Conservation (phyloP, 2,888 invertebrate genomes). For the Neoscelio sp. region DNA sequence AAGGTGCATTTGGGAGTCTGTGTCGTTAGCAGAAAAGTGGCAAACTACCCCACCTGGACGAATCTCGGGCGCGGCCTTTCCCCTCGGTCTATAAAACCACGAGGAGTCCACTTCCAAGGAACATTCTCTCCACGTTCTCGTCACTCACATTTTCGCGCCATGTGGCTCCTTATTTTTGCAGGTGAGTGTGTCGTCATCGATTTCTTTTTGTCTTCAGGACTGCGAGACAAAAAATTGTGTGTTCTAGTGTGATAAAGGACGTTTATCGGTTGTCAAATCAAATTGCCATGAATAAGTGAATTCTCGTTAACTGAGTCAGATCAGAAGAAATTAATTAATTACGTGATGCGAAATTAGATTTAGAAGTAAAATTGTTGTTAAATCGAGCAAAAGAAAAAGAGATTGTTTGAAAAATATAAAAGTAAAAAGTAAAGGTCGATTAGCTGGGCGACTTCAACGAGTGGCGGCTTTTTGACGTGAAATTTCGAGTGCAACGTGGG, state of each 20-base stretch:
- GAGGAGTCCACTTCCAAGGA: slow-evolving; percentile 77
- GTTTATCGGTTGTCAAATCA: background rate
- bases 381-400: too few species aligned
- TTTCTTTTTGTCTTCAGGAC: slow-evolving; percentile 32
- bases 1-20: slow-evolving; percentile 68
- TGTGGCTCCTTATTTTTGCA: slow-evolving; percentile 81
- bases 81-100: slow-evolving; percentile 82
- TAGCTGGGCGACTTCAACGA: slow-evolving; percentile 51
- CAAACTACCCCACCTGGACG: slow-evolving; percentile 79
- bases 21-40: slow-evolving; percentile 72
- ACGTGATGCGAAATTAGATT: too few species aligned
- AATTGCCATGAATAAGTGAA: too few species aligned
- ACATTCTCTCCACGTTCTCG: slow-evolving; percentile 80
- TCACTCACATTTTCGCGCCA: slow-evolving; percentile 80
- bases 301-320: too few species aligned
- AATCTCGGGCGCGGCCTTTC: slow-evolving; percentile 81
- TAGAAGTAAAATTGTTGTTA: too few species aligned
- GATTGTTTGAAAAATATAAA: slow-evolving; percentile 10
- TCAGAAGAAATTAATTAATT: too few species aligned
- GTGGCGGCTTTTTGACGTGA: slow-evolving; percentile 43
- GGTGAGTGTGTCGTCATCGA: slow-evolving; percentile 75
- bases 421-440: too few species aligned
- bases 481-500: slow-evolving; percentile 41
- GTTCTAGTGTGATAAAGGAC: slow-evolving; percentile 4
- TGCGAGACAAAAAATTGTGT: slow-evolving; percentile 31